Evolutionary conservation across 2,888 invertebrate genomes (phyloP), one percentile per base, ranked within the genome.

Genomic region (Aromia moschata): DNA sequence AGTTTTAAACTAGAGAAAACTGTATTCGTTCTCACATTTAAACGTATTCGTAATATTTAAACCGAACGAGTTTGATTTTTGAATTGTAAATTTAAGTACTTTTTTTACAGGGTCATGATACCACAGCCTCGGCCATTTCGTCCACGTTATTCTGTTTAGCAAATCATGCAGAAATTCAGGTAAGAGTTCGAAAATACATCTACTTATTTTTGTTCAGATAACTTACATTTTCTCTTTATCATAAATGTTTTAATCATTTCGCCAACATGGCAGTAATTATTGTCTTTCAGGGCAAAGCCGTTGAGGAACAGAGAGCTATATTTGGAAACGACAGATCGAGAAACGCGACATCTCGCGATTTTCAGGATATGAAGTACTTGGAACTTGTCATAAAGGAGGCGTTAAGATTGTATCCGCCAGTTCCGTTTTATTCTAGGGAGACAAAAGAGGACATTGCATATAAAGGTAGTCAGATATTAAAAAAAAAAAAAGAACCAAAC

Each of bases 371-470:
- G 84, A 84, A 83, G 70, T 85, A 85, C 69, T 75, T 85, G 61
- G 84, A 85, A 49, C 65, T 81, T 37, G 83, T 84, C 0, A 82
- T 86, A 38, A 86, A 83, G 64, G 86, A 86, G 71, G 74, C 83
- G 0, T 74, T 86, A 31, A 74, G 86, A 7, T 63, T 86, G 11
- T 85, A 80, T 65, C 85, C 86, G 0, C 79, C 84, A 0, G 85
- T 85, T 1, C 85, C 85, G 1, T 54, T 84, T 0, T 82, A 83
- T 53, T 81, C 79, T 61, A 76, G 85, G 61, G 62, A 71, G 33
- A 69, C 83, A 0, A 74, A 71, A 1, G 77, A 80, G 62, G 83
- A 84, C 38, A 72, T 73, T 2, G 58, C 69, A 61, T 65, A 73
- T 49, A 73, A 77, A 77, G 60, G 18, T 33, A 33, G n/a, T 33